Evolutionary conservation across 2,113 vertebrate genomes (phyloP).

Genomic region (Pseudorectes ferrugineus): DNA sequence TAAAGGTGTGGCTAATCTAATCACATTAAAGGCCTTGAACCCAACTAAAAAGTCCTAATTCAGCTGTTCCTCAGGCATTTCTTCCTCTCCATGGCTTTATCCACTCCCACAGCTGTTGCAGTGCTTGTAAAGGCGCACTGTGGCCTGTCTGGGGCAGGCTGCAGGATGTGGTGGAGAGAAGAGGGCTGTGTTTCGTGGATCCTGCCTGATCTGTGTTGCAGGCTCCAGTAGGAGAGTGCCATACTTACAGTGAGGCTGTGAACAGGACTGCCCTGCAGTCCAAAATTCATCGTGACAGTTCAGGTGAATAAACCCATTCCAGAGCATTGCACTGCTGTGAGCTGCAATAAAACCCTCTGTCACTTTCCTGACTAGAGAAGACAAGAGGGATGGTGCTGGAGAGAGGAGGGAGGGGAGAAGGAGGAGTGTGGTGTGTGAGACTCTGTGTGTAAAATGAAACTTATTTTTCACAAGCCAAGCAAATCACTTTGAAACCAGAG

Average conservation of each 20-base stretch:
- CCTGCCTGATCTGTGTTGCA: neutral
- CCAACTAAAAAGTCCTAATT: neutral
- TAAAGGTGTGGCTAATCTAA: slow-evolving; percentile 38
- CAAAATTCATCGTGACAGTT: neutral
- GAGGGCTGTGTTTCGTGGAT: neutral
- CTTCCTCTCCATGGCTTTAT: neutral
- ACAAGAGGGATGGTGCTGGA: neutral
- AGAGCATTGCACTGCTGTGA: neutral
- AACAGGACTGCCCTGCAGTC: neutral
- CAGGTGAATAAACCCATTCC: neutral
- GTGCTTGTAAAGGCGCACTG: neutral
- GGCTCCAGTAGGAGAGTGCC: neutral
- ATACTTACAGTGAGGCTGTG: neutral
- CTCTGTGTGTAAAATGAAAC: neutral
- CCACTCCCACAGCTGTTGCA: neutral
- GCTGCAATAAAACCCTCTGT: neutral
- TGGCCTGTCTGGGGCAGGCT: neutral
- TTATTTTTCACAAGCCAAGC: neutral
- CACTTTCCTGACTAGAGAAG: neutral
- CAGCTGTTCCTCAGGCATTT: neutral
- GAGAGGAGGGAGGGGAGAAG: neutral
- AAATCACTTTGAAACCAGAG: neutral
- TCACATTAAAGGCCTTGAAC: neutral
- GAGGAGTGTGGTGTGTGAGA: neutral
- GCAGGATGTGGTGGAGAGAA: neutral